phyloP scores from a whole-genome alignment of 2,113 vertebrate genomes.

The Seriola aureovittata region DNA sequence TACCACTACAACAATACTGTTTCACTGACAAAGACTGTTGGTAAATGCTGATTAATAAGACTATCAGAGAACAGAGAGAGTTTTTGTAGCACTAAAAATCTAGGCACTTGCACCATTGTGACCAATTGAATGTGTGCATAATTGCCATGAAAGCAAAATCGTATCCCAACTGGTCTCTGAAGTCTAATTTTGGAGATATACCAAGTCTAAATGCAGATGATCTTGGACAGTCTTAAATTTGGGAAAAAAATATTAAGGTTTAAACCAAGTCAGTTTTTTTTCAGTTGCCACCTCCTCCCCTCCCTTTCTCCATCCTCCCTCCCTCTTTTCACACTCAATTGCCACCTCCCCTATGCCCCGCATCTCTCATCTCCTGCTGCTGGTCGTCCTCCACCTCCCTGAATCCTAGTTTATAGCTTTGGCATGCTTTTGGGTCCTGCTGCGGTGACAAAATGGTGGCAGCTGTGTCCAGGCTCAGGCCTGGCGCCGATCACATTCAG shows the following conservation, averaged over 20 bases:
- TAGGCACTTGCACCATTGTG: not conserved
- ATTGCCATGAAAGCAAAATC: not conserved
- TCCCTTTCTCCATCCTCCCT: not conserved
- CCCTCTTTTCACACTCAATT: constrained; percentile 38
- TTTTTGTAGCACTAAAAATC: not conserved
- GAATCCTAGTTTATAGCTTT: constrained; percentile 55
- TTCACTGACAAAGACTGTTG: not conserved
- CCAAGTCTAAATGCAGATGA: not conserved
- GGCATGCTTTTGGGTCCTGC: constrained; percentile 70
- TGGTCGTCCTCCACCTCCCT: constrained; percentile 35
- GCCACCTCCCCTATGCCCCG: constrained; percentile 22
- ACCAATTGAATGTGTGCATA: constrained; percentile 6
- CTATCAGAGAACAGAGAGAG: no score
- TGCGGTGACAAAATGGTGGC: constrained; percentile 82
- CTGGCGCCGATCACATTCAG: constrained; percentile 52
- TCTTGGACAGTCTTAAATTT: not conserved
- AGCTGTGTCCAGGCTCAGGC: constrained; percentile 62
- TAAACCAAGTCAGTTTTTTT: constrained; percentile 9
- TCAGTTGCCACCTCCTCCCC: not conserved
- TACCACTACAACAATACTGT: not conserved
- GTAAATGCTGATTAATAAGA: not conserved
- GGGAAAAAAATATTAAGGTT: not conserved
- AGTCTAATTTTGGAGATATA: constrained; percentile 23
- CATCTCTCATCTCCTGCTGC: constrained; percentile 35
- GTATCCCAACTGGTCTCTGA: not conserved